A percentile compares a stretch with the other conserved stretches of the same genome.
Conservation (phyloP, 2,888 invertebrate genomes). For the Phorcus lineatus region DNA sequence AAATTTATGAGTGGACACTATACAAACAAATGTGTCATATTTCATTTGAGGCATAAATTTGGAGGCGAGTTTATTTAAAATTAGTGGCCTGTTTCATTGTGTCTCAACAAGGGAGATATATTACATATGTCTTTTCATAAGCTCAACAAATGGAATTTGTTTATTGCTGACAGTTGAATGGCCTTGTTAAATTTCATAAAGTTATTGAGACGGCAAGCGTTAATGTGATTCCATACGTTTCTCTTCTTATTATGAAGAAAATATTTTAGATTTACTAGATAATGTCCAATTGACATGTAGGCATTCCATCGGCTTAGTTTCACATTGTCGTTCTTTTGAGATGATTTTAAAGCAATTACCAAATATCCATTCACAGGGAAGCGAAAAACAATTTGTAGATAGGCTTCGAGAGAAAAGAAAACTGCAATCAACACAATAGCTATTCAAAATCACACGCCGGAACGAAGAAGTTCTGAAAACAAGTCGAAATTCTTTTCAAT, state of each 20-base stretch:
- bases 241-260: background rate
- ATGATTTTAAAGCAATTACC: background rate
- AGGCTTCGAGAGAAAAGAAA: background rate
- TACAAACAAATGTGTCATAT: slow-evolving; percentile 21
- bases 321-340: background rate
- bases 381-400: slow-evolving; percentile 21
- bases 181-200: background rate
- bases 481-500: slow-evolving; percentile 16
- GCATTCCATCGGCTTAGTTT: background rate
- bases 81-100: slow-evolving; percentile 19
- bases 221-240: background rate
- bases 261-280: background rate
- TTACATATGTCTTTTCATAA: background rate
- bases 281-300: background rate
- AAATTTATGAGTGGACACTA: slow-evolving; percentile 10
- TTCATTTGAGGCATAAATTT: slow-evolving; percentile 18
- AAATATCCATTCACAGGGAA: background rate
- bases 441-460: slow-evolving; percentile 20
- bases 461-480: slow-evolving; percentile 11
- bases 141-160: background rate
- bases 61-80: slow-evolving; percentile 16
- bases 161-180: background rate
- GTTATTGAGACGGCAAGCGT: background rate
- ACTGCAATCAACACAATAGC: background rate
- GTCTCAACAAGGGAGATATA: background rate